Evolutionary conservation across 2,113 vertebrate genomes (phyloP), one percentile per base, ranked within the genome.

Genomic region (Equus quagga): DNA sequence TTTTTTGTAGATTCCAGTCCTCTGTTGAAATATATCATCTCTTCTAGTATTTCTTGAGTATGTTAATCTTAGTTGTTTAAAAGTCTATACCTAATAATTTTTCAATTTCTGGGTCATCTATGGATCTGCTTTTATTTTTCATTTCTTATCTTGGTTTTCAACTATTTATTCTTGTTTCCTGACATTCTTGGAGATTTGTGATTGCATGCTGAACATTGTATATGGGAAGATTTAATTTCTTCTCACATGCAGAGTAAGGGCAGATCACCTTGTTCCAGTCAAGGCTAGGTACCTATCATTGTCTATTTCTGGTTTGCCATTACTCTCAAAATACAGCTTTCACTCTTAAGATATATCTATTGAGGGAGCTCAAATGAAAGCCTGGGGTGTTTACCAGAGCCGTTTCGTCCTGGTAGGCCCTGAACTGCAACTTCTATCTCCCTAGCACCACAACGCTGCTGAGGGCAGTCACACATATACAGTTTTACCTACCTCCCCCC

Each of bases 91-190:
- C 46, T 84, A 94, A 46, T 75, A 89, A 94, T 6, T 80, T 6
- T 80, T 89, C 13, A 73, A 80, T 94, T 92, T 88, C 54, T 72
- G 21, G 26, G 7, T 89, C 46, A 89, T 54, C 3, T 79, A 3
- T 83, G 26, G 13, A 18, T 89, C 75, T 96, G 46, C 9, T 94
- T 92, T 89, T 89, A 60, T 67, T 89, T 31, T n/a, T 92, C 89
- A 60, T 73, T 78, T 58, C 41, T 67, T 92, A 19, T 75, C 13
- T 92, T 80, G 13, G n/a, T 89, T 94, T 92, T 94, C 84, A 85
- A 23, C 24, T 56, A 85, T 75, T 69, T 75, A 18, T 28, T 62
- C 58, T 75, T 80, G 19, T 80, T 78, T 78, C n/a, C 67, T 96
- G 9, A 91, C 18, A 67, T 83, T 75, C 49, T 79, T 73, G 36